A percentile compares a stretch with the other conserved stretches of the same genome.
phyloP scores from a whole-genome alignment of 2,113 vertebrate genomes.

The Cochlearius cochlearius region DNA sequence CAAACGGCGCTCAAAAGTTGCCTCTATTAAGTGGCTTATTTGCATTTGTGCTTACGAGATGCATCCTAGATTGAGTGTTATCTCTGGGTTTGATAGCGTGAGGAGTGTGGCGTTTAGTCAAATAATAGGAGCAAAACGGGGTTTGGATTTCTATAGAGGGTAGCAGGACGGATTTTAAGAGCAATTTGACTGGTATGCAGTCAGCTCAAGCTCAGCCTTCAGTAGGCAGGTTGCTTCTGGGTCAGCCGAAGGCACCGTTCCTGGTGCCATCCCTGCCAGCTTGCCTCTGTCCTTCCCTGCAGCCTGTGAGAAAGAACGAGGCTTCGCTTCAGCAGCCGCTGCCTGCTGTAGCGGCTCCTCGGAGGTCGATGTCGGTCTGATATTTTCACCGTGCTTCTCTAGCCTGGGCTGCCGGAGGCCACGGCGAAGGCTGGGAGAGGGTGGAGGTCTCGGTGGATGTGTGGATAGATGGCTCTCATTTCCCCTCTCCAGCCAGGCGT shows the following conservation, averaged over 20 bases:
- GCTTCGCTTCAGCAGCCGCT: not conserved
- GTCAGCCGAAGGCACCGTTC: not conserved
- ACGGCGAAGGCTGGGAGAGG: not conserved
- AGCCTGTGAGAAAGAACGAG: not conserved
- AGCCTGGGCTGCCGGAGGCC: not conserved
- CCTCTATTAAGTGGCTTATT: not conserved
- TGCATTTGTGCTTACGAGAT: not conserved
- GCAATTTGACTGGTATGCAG: not conserved
- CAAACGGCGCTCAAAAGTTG: not conserved
- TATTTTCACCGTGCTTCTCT: not conserved
- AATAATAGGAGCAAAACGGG: not conserved
- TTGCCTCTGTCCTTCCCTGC: not conserved
- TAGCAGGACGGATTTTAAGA: not conserved
- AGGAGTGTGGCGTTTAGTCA: rapidly evolving
- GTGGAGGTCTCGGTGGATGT: not conserved
- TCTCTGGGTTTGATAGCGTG: rapidly evolving
- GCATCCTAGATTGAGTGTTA: not conserved
- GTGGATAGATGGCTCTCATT: not conserved
- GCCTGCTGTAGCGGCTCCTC: not conserved
- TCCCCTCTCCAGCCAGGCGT: not conserved
- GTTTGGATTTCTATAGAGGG: not conserved
- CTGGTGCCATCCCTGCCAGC: not conserved
- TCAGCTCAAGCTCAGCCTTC: not conserved
- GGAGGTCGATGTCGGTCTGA: not conserved
- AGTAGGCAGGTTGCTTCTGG: not conserved